Percentiles rank a stretch among this genome's conserved stretches.
phyloP scores from a whole-genome alignment of 2,888 invertebrate genomes.

The Pyrgus malvae region DNA sequence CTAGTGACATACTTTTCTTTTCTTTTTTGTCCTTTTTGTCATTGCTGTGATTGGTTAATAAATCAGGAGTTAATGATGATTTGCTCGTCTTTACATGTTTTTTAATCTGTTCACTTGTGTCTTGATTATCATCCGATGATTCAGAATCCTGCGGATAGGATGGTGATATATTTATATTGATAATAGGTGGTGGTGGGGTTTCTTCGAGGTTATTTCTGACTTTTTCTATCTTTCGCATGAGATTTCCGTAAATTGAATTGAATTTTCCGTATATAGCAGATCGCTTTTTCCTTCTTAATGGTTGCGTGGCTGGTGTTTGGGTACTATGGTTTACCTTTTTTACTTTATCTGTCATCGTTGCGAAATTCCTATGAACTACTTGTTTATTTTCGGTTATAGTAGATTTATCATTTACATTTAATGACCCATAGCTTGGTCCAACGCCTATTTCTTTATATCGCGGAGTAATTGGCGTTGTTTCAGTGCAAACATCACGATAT shows the following conservation, averaged over 20 bases:
- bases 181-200: constrained; percentile 64
- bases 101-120: constrained; percentile 34
- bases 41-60: constrained; percentile 81
- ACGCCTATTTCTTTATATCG: constrained; percentile 73
- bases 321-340: constrained; percentile 52
- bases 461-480: constrained; percentile 70
- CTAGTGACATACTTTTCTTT: constrained; percentile 29
- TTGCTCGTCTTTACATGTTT: constrained; percentile 33
- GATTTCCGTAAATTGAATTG: too few species aligned
- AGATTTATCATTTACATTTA: constrained; percentile 54
- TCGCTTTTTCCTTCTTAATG: constrained; percentile 60
- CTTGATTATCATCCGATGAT: constrained; percentile 76
- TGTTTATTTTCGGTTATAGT: constrained; percentile 58
- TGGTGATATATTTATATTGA: constrained; percentile 83
- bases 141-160: constrained; percentile 70
- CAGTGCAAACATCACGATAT: constrained; percentile 61
- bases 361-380: constrained; percentile 55
- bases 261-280: too few species aligned
- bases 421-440: constrained; percentile 59
- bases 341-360: constrained; percentile 62
- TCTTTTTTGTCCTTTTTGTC: constrained; percentile 44
- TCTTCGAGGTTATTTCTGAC: constrained; percentile 48
- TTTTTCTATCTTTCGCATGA: constrained; percentile 41
- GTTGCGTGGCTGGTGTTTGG: constrained; percentile 60
- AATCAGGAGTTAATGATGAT: constrained; percentile 76